Evolutionary conservation across 2,888 invertebrate genomes (phyloP), one percentile per base, ranked within the genome.

Genomic region (Arctia plantaginis): DNA sequence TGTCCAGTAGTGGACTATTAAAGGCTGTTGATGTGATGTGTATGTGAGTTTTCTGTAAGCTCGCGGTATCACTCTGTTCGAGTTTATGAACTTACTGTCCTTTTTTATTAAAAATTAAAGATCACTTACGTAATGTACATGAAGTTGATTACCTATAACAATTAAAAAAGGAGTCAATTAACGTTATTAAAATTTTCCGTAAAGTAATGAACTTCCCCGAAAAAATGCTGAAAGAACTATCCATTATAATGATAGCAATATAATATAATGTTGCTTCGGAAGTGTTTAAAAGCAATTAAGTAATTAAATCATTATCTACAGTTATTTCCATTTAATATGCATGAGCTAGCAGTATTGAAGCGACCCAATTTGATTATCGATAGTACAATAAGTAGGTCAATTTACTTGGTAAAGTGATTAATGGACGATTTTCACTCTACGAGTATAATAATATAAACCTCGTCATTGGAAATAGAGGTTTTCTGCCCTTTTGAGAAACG

Each of bases 271-370:
- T 73, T 75, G 70, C 51, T 75, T 80, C 75, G 70, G 72, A 79
- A 77, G 67, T 75, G 66, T 77, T 79, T 73, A 71, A 72, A 77
- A 76, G 78, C 79, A 70, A 84, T 82, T 84, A 78, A 74, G 83
- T 78, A 78, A 84, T 84, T 84, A 85, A 77, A 78, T 82, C 69
- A 82, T 80, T 79, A 85, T 80, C 75, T 68, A 77, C 71, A 76
- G 77, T 84, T 79, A 77, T 74, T 76, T 80, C 77, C 41, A 81
- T 76, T 73, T 74, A 51, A 66, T 76, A 69, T 62, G 30, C 23
- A 59, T 66, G 77, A 82, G 76, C 74, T 78, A 62, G 47, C 73
- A 55, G 18, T 65, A 69, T 66, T 30, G 35, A 69, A 47, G 44
- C 35, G 64, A 71, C 67, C 73, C 18, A 23, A 55, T 71, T 71